Base-by-base conservation (phyloP, 1,140 invertebrate genomes). In the Atta cephalotes region DNA sequence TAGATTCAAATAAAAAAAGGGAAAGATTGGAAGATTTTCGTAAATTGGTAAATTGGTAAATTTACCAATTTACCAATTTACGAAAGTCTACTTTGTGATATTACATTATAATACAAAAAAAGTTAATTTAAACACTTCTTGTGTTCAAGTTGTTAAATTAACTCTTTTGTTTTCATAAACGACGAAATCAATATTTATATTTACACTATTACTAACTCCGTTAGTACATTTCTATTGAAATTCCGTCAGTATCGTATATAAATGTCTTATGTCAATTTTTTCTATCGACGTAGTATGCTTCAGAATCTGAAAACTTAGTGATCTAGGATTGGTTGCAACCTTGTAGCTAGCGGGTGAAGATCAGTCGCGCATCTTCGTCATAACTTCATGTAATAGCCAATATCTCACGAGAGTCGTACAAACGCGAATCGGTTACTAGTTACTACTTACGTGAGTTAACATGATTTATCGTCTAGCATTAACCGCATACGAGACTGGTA, bases 351-450 rank as follows among this genome's bases (percentile, higher is more conserved):
- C 56, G 81, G 66, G 51, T 72, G 85, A 45, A 86, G 60, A 87
- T 72, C 74, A 80, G 63, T 62, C 74, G 80, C 80, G n/a, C 18
- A 72, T 77, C 78, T 66, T 90, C 80, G 70, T 90, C 91, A 93
- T 94, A 95, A 94, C 90, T 94, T 92, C 93, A 91, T 86, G 91
- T 92, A 94, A 94, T 94, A 93, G 93, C 94, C 94, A 94, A 94
- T 94, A 94, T 93, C 92, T 94, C 92, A 94, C 91, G 86, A 89
- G 91, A 94, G 92, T 93, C 91, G 92, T 92, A 94, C 92, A 94
- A 94, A 94, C 91, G 92, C 90, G 94, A 94, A 94, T 94, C 92
- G 93, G 94, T 94, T 93, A 94, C 93, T 94, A 94, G 94, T 94
- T 94, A 93, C 93, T 91, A 91, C 93, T 94, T 93, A 91, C 91